Evolutionary conservation across 2,113 vertebrate species (phyloP), one percentile per base, ranked within the genome.

Genomic region (Zosterops japonicus): DNA sequence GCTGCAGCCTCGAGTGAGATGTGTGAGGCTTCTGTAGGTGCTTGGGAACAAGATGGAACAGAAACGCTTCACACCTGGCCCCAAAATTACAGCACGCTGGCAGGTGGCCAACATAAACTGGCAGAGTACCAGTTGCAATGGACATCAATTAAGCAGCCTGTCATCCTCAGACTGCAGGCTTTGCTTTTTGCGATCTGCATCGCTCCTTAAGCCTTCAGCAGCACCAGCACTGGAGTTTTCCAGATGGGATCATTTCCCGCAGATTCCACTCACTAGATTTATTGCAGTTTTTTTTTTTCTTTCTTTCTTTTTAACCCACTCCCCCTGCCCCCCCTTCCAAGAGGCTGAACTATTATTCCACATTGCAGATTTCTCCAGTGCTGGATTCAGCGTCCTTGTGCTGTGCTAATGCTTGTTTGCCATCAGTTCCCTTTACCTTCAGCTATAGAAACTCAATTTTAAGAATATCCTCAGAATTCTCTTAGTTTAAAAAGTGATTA

Each of bases 31-130:
- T 97, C 97, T 97, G 96, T 96, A 98, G 97, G 98, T 98, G 96
- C 97, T 97, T 52, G 94, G 96, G 96, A 98, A 98, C 98, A 98
- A 98, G 98, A 98, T 67, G 94, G 96, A 97, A 98, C 98, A 98
- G 97, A 98, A 98, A 98, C 63, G 96, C 96, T 98, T 98, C 97
- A 97, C 98, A 98, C 98, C 98, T 98, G 98, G 98, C 97, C 98
- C 97, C 98, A 94, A 97, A 98, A 97, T 98, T 97, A 98, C 97
- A 97, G 97, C 96, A 98, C 91, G 97, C 98, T 98, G 98, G 98
- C 97, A 70, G 24, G 84, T 29, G 68, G 98, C 98, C 98, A 98
- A 98, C 82, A 89, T 94, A 96, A 98, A 97, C 98, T 98, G 98
- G 98, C 98, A 98, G 96, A 79, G 89, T 96, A 98, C 98, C 98